Percentiles rank a stretch among this genome's conserved stretches.
These are phyloP conservation scores for Herminia tarsipennalis DNA, from an alignment of 2,888 invertebrate genomes.

Conservation along the genomic window DNA sequence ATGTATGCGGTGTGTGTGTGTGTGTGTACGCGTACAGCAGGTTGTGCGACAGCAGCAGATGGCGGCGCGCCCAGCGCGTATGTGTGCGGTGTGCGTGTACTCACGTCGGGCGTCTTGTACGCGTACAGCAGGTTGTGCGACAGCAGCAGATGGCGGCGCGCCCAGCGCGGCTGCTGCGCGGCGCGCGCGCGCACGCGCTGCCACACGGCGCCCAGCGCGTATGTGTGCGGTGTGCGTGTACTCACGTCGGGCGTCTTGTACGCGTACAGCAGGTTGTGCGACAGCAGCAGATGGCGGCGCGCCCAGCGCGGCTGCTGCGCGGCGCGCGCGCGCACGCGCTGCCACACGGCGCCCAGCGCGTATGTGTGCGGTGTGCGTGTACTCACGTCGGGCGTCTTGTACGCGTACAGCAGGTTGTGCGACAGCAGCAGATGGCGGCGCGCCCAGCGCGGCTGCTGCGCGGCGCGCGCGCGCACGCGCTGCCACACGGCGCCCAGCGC, in stretches of 20 bases:
- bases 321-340: constrained; percentile 55
- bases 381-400: constrained; percentile 47
- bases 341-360: constrained; percentile 62
- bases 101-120: constrained; percentile 49
- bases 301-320: constrained; percentile 59
- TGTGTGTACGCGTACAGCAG: constrained; percentile 6
- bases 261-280: constrained; percentile 71
- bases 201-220: constrained; percentile 57
- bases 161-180: constrained; percentile 55
- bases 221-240: constrained; percentile 16
- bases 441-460: constrained; percentile 59
- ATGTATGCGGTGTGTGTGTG: neutral
- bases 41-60: neutral
- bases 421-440: constrained; percentile 67
- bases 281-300: constrained; percentile 65
- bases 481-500: constrained; percentile 51
- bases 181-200: constrained; percentile 54
- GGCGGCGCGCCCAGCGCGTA: constrained; percentile 8
- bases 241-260: constrained; percentile 52
- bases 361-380: constrained; percentile 14
- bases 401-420: constrained; percentile 72
- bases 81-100: constrained; percentile 19
- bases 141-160: constrained; percentile 64
- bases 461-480: constrained; percentile 52
- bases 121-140: constrained; percentile 69